Percentiles rank a stretch among this genome's conserved stretches.
phyloP scores from a whole-genome alignment of 64 coral and sea anemone genomes.

The Acropora tenuis region DNA sequence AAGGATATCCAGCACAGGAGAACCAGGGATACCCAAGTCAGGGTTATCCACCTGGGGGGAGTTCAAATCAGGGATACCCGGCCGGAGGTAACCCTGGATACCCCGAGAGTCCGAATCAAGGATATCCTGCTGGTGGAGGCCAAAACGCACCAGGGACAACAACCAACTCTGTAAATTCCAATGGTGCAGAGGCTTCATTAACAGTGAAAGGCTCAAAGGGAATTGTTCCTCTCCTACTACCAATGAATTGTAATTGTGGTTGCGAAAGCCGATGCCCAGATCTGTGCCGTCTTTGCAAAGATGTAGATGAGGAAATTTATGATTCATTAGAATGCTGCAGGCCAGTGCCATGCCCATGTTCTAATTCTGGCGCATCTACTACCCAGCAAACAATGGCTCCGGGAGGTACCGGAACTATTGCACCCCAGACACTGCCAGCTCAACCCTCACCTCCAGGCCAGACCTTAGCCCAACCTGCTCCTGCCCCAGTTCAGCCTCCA shows the following conservation, averaged over 20 bases:
- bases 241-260: constrained; percentile 16
- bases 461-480: not conserved
- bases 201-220: not conserved
- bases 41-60: not conserved
- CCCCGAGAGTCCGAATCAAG: not conserved
- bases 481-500: not conserved
- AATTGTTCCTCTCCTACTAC: constrained; percentile 17
- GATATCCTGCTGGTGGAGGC: constrained; percentile 11
- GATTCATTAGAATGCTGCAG: constrained; percentile 36
- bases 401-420: not conserved
- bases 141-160: not conserved
- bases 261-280: constrained; percentile 41
- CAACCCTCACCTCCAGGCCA: not conserved
- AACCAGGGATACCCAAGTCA: constrained; percentile 34
- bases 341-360: not conserved
- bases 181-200: not conserved
- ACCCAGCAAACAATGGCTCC: not conserved
- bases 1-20: not conserved
- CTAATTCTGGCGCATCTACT: not conserved
- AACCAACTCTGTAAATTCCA: not conserved
- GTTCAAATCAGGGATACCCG: not conserved
- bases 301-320: constrained; percentile 37
- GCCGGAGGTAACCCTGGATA: not conserved
- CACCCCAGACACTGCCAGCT: not conserved
- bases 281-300: constrained; percentile 18